These are phyloP conservation scores for Cromileptes altivelis DNA, from an alignment of 2,113 vertebrate species.

Conservation along the genomic window DNA sequence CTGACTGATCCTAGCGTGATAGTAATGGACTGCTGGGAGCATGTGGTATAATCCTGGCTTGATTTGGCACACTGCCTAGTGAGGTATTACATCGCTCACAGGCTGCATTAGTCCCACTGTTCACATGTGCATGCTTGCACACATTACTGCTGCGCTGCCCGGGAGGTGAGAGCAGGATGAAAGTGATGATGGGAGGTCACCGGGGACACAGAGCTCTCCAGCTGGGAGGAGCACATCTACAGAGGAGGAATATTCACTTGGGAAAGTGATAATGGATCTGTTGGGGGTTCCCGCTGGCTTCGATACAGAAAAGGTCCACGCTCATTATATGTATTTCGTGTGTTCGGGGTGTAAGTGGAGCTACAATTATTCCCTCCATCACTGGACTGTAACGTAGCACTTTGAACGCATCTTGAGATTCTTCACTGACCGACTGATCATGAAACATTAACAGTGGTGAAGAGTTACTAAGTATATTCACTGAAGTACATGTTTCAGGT, in stretches of 20 bases:
- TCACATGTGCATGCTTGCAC: conserved; percentile 59
- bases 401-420: not conserved
- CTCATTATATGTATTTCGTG: not conserved
- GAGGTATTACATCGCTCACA: conserved; percentile 56
- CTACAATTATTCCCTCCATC: not conserved
- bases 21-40: conserved; percentile 29
- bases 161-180: not conserved
- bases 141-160: conserved; percentile 41
- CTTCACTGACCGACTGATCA: not conserved
- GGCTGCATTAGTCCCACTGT: conserved; percentile 46
- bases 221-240: not conserved
- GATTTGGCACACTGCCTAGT: conserved; percentile 41
- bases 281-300: not conserved
- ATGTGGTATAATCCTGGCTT: conserved; percentile 53
- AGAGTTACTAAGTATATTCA: too few species aligned
- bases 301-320: not conserved
- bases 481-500: not conserved
- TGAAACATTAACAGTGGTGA: not conserved
- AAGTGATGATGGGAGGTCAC: conserved; percentile 33
- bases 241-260: not conserved
- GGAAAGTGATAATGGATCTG: not conserved
- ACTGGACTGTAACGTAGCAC: not conserved
- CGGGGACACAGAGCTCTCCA: not conserved
- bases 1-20: conserved; percentile 24
- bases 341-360: not conserved